These are phyloP conservation scores for Corythaeola cristata DNA, from an alignment of 2,113 vertebrate species.

Conservation along the genomic window DNA sequence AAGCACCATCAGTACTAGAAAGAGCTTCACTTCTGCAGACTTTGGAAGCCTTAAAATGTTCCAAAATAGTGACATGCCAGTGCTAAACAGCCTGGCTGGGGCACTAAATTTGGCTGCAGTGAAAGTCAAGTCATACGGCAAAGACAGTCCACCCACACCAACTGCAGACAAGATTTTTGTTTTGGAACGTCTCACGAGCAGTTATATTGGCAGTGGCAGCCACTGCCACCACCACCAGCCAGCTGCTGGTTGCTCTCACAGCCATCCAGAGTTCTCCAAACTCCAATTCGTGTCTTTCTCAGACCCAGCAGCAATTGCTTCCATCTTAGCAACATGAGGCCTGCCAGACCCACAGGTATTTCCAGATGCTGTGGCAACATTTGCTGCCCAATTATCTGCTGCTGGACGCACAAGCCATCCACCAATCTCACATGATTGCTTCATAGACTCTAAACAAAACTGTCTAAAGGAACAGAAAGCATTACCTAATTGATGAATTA, in stretches of 20 bases:
- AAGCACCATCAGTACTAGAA: background rate
- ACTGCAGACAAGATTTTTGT: background rate
- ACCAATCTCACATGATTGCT: no score
- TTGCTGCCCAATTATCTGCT: background rate
- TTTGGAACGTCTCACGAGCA: background rate
- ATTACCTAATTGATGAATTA: background rate
- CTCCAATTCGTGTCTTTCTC: background rate
- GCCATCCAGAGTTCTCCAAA: background rate
- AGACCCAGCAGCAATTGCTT: background rate
- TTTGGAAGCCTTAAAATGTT: background rate
- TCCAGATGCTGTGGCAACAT: background rate
- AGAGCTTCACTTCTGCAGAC: background rate
- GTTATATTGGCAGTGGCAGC: background rate
- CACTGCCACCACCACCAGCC: background rate
- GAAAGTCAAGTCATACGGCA: background rate
- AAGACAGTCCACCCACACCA: background rate
- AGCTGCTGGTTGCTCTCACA: background rate
- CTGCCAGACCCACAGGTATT: background rate
- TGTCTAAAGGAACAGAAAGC: background rate
- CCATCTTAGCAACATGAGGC: background rate
- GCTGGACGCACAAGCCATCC: background rate
- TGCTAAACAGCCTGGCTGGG: background rate
- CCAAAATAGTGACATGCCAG: accelerated
- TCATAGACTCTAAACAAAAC: background rate
- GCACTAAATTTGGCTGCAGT: background rate